Evolutionary conservation across 2,797 vertebrate species (phyloP).

Genomic region (Channallabes apus): DNA sequence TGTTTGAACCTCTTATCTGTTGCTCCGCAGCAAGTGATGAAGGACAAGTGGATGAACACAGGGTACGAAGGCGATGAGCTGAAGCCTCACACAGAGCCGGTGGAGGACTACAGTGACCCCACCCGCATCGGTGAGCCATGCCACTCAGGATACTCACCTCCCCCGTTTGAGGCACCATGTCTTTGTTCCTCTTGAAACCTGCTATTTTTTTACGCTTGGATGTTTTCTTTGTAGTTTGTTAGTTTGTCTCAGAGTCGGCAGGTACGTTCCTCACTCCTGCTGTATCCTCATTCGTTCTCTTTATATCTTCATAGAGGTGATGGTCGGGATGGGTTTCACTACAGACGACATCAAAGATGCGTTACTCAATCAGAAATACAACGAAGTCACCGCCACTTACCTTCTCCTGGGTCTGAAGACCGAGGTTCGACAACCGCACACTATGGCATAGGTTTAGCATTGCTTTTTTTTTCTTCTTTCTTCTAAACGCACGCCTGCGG

Average conservation of each 20-base stretch:
- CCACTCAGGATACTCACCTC: not conserved
- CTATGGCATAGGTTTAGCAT: not conserved
- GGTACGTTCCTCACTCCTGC: not conserved
- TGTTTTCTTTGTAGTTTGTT: not conserved
- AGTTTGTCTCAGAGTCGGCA: not conserved
- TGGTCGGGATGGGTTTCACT: conserved; percentile 93
- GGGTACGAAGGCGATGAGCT: conserved; percentile 87
- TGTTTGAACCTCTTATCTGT: not conserved
- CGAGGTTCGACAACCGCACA: conserved; percentile 71
- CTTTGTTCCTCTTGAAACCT: not conserved
- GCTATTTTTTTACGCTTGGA: too few species aligned
- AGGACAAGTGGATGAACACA: conserved; percentile 94
- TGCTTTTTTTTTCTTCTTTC: not conserved
- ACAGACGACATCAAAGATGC: conserved; percentile 93
- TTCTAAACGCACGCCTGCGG: not conserved
- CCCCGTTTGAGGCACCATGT: not conserved
- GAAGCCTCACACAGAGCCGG: conserved; percentile 87
- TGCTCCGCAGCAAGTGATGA: conserved; percentile 89
- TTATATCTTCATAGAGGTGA: conserved; percentile 78
- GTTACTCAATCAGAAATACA: conserved; percentile 92
- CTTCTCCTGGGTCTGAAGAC: conserved; percentile 90
- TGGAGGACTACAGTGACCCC: conserved; percentile 85
- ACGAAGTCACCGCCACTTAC: conserved; percentile 94
- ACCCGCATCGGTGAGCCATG: conserved; percentile 81
- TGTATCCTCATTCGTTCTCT: not conserved